A percentile compares a stretch with the other conserved stretches of the same genome.
Evolutionary conservation across 2,797 vertebrate species (phyloP).

Genomic region (Triplophysa bombifrons): DNA sequence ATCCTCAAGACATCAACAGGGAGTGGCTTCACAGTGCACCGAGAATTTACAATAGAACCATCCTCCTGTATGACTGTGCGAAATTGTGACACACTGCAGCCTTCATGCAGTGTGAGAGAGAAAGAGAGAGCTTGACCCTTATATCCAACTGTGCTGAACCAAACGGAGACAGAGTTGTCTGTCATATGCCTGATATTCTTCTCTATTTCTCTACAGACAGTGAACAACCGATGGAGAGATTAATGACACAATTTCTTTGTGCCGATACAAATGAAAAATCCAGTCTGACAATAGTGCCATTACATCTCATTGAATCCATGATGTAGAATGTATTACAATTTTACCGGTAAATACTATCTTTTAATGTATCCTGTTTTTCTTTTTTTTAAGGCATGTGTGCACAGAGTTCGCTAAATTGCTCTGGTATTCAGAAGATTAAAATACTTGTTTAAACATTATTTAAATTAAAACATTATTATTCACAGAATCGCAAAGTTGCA

Average conservation of each 20-base stretch:
- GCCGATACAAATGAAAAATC: neutral
- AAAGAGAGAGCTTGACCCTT: neutral
- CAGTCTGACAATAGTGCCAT: neutral
- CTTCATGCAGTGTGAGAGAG: neutral
- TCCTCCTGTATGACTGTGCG: slow-evolving; percentile 25
- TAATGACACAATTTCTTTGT: slow-evolving; percentile 3
- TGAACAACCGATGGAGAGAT: neutral
- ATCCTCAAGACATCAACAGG: neutral
- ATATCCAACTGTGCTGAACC: neutral
- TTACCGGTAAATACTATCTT: too few relatives aligned
- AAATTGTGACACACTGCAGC: slow-evolving; percentile 21
- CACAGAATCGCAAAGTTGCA: too few relatives aligned
- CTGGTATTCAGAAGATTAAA: neutral
- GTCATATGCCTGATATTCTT: neutral
- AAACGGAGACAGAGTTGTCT: neutral
- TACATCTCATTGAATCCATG: neutral
- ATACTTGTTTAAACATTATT: neutral
- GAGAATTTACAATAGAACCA: neutral
- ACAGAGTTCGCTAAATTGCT: neutral
- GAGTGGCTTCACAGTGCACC: neutral
- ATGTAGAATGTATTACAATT: neutral
- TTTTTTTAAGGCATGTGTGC: neutral
- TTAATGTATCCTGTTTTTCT: neutral
- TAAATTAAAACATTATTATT: too few relatives aligned
- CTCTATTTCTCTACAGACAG: neutral